Evolutionary conservation across 2,797 vertebrate species (phyloP).

Genomic region (Ceryle rudis): DNA sequence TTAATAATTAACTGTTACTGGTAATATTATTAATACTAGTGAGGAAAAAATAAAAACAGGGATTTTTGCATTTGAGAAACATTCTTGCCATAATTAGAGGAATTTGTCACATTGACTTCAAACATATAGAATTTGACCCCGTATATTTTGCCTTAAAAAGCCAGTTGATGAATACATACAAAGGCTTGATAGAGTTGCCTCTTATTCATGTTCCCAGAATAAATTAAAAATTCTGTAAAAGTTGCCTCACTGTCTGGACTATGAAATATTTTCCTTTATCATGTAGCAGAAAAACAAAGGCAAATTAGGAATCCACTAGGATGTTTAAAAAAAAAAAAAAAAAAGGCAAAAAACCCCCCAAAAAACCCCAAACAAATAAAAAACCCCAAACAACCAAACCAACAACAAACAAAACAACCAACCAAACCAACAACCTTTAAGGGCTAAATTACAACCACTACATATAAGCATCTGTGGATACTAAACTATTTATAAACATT

Average conservation of each 20-base stretch:
- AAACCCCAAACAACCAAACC: no score
- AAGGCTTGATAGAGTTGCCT: not conserved
- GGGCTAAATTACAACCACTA: not conserved
- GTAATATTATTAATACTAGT: not conserved
- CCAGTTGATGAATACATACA: not conserved
- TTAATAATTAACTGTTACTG: not conserved
- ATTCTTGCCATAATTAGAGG: not conserved
- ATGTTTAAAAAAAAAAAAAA: not conserved
- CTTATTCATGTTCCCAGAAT: not conserved
- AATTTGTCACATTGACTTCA: not conserved
- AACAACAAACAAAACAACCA: not conserved
- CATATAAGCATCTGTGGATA: not conserved
- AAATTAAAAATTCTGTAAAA: not conserved
- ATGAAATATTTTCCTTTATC: not conserved
- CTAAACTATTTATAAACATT: not conserved
- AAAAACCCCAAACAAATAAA: not conserved
- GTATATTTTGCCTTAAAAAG: not conserved
- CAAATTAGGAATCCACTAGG: not conserved
- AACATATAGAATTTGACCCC: not conserved
- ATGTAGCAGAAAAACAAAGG: not conserved
- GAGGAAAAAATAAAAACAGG: fast-evolving
- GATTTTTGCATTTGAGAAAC: not conserved
- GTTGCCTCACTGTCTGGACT: not conserved
- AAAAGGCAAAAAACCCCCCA: fast-evolving
- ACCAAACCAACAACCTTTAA: not conserved